Base-by-base conservation (phyloP, 1,140 invertebrate species). In the Bombus vancouverensis region DNA sequence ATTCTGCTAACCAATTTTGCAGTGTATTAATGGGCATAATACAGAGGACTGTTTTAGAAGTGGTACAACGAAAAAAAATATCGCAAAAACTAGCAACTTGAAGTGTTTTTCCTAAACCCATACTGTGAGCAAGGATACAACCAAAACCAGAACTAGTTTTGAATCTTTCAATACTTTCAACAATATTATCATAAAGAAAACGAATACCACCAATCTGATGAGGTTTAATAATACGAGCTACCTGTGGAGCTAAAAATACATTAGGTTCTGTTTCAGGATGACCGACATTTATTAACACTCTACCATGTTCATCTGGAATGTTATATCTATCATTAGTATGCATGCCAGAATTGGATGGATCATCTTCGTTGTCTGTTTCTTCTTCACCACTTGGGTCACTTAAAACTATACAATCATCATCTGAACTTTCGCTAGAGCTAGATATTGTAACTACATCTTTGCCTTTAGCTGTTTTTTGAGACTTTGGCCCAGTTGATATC, bases 21-120 rank as follows among this genome's bases (percentile, higher is more conserved):
- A 99, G 95, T 3, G 99, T 99, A 95, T 99, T 99, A 80, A 99
- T 99, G 1, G 99, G 99, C 96, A 99, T 99, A 88, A 99, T 99
- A 92, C 98, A 98, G 15, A 99, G 95, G 8, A 99, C 98, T 57
- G 97, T 98, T 92, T 97, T 98, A 12, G 98, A 97, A n/a, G 96
- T 96, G 1, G 98, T 99, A 92, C 98, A 97, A 76, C 98, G 96
- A 89, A 99, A 96, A 95, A 99, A 99, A 87, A 99, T 97, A 95
- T 99, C 99, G 93, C 98, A 98, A 95, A 99, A 99, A 88, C 98
- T 98, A 47, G 99, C 98, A 71, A 99, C 95, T 91, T 99, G 99
- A 68, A 99, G 96, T 0, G 99, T 99, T 96, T 99, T 99, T n/a
- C 99, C 99, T 32, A 99, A 96, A 3, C 99, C 99, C 99, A 99